Percentiles rank a stretch among this genome's conserved stretches.
phyloP scores from a whole-genome alignment of 2,113 vertebrate genomes.

The Perca fluviatilis region DNA sequence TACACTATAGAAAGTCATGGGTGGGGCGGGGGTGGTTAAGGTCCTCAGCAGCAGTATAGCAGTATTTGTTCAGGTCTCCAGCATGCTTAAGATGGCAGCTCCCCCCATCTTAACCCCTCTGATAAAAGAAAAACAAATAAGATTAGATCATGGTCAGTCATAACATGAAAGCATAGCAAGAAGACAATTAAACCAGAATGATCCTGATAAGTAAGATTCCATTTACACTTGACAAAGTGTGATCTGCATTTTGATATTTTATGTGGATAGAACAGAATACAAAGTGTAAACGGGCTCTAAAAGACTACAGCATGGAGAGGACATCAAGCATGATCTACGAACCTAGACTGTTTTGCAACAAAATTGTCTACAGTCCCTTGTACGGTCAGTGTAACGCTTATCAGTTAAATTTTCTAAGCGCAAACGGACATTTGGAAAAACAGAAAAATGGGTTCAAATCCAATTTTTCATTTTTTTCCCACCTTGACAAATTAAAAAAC shows the following conservation, averaged over 20 bases:
- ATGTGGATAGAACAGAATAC: neutral
- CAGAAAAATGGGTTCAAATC: no score
- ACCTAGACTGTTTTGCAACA: neutral
- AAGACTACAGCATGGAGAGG: neutral
- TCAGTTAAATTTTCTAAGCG: no score
- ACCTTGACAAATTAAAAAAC: no score
- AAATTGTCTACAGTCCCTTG: neutral
- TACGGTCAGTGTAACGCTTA: neutral
- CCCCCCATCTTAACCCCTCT: slow-evolving; percentile 66
- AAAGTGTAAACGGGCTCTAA: neutral
- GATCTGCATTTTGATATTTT: neutral
- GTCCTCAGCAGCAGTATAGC: slow-evolving; percentile 58
- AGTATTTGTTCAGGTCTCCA: slow-evolving; percentile 63
- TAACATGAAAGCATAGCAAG: neutral
- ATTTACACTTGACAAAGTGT: neutral
- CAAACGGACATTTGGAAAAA: no score
- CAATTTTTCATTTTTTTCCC: no score
- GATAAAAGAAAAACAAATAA: slow-evolving; percentile 19
- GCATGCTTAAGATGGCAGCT: slow-evolving; percentile 48
- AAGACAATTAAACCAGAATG: neutral
- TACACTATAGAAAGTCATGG: slow-evolving; percentile 84
- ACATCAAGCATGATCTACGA: neutral
- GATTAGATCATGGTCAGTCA: slow-evolving; percentile 28
- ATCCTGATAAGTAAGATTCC: neutral
- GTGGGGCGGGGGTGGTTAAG: slow-evolving; percentile 61